phyloP scores from a whole-genome alignment of 2,113 vertebrate species.

The Vireo altiloquus region DNA sequence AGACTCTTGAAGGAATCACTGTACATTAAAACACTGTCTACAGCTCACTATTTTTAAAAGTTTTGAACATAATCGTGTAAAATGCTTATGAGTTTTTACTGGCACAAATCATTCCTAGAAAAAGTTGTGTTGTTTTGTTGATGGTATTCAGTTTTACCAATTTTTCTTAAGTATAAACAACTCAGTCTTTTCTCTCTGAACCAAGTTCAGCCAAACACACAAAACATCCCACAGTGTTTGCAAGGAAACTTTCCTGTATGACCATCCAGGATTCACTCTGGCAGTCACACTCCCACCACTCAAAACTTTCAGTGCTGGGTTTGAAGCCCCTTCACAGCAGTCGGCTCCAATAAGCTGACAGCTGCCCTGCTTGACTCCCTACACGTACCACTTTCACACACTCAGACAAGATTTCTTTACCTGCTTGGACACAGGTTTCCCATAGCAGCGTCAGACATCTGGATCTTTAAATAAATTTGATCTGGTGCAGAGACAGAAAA shows the following conservation, averaged over 20 bases:
- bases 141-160: background rate
- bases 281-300: background rate
- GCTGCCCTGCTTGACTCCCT: background rate
- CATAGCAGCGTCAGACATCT: background rate
- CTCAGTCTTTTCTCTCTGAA: background rate
- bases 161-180: background rate
- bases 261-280: background rate
- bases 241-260: background rate
- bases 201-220: background rate
- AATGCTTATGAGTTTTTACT: background rate
- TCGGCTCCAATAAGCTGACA: rapidly evolving
- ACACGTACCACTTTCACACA: background rate
- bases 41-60: background rate
- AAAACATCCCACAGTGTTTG: background rate
- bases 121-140: background rate
- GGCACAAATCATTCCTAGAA: background rate
- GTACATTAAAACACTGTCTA: background rate
- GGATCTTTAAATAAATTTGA: background rate
- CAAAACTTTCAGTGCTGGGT: background rate
- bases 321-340: background rate
- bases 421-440: background rate
- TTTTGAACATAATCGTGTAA: background rate
- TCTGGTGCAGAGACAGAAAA: background rate
- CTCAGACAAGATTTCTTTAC: background rate
- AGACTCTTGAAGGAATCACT: background rate